These are phyloP conservation scores for Bolinopsis microptera DNA, from an alignment of 37 sponge, comb jelly and placozoan genomes.

Conservation along the genomic window DNA sequence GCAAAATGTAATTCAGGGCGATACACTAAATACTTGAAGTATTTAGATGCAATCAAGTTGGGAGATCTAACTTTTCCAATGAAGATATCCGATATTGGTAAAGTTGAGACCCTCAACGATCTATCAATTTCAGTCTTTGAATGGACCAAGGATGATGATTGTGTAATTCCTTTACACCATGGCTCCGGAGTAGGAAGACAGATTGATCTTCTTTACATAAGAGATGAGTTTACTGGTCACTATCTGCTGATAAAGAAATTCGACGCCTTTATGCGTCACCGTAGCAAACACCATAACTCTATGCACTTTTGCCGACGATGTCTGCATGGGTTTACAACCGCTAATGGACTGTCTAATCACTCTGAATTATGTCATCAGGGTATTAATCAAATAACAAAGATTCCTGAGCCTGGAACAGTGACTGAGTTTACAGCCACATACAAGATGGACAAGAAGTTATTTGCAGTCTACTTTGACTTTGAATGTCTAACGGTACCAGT, in stretches of 20 bases:
- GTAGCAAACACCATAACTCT: slow-evolving; percentile 34
- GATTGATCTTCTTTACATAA: slow-evolving; percentile 34
- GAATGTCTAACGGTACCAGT: slow-evolving; percentile 8
- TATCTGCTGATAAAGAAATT: slow-evolving; percentile 31
- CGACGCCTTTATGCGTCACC: slow-evolving; percentile 47
- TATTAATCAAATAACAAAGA: slow-evolving; percentile 15
- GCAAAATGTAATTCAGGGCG: neutral
- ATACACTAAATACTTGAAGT: neutral
- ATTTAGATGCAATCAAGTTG: neutral
- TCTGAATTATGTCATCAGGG: slow-evolving; percentile 2
- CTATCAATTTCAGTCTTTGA: slow-evolving; percentile 52
- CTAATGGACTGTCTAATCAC: neutral
- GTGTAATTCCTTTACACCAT: slow-evolving; percentile 42
- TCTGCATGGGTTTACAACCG: slow-evolving; percentile 1
- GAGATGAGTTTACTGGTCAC: slow-evolving; percentile 12
- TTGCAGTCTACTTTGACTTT: slow-evolving; percentile 45
- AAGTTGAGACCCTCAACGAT: neutral
- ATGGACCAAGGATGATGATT: neutral
- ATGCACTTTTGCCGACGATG: slow-evolving; percentile 33
- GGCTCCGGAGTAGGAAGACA: slow-evolving; percentile 35
- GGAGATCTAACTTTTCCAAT: slow-evolving; percentile 57
- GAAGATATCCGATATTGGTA: neutral
- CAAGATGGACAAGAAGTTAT: slow-evolving; percentile 58
- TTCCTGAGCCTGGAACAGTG: slow-evolving; percentile 8
- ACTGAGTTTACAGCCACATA: slow-evolving; percentile 22